Evolutionary conservation across 2,888 invertebrate genomes (phyloP), one percentile per base, ranked within the genome.

Genomic region (Lordiphosa andalusiaca): DNA sequence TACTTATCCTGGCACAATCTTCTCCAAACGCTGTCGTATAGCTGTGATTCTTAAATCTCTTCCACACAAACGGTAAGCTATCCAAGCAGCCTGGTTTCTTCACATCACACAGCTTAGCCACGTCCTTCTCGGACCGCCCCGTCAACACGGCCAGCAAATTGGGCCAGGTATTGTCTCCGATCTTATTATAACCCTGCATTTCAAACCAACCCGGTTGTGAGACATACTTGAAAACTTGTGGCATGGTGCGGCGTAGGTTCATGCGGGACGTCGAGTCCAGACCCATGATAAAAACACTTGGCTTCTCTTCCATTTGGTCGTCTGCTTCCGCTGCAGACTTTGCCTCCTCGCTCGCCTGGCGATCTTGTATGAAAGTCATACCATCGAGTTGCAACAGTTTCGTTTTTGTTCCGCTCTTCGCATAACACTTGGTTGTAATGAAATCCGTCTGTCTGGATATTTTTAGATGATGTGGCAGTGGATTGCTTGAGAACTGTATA

Each of bases 151-250:
- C 95, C 91, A 96, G 93, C 51, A 97, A 88, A 89, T 97, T 98
- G 0, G 97, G 95, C 84, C 94, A 95, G 0, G 96, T 96, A 77
- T 97, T 96, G 76, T 96, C 96, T 0, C 93, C 95, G 55, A 92
- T 91, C 90, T 92, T 92, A 77, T 91, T 91, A 88, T 95, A 95
- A 2, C 95, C 96, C 71, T 92, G 91, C 84, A 94, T 90, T 55
- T 92, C 92, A 25, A 93, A 88, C 91, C 94, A 95, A 54, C 91
- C 92, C 0, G 52, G 52, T 6, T 92, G 90, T 23, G 91, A 87
- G 19, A 97, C 90, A 81, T 92, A 93, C 2, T 90, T 87, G 5
- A 91, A 89, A 0, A 95, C 95, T 77, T 91, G 90, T 0, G 93
- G 93, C 92, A 96, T 93, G 4, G 93, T 92, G 38, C 95, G 91